Conservation (phyloP, 2,113 vertebrate species). For the Apteryx mantelli region DNA sequence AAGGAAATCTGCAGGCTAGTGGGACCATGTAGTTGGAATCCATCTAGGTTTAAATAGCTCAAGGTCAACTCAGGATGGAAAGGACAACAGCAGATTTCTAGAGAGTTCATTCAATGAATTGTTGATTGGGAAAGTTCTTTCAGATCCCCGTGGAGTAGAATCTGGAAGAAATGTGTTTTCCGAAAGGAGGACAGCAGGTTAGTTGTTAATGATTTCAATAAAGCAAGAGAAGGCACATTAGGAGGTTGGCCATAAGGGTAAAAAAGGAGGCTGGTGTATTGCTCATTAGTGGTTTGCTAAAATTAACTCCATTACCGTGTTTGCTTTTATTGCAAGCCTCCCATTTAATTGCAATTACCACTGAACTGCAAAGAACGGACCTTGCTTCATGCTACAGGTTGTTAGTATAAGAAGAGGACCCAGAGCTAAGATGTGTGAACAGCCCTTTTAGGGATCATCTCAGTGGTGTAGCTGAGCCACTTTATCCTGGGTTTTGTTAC, state of each 20-base stretch:
- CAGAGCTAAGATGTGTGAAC: neutral
- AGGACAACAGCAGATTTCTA: slow-evolving; percentile 46
- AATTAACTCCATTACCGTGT: slow-evolving; percentile 67
- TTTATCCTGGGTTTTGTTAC: neutral
- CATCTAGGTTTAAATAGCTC: slow-evolving; percentile 61
- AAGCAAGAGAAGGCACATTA: slow-evolving; percentile 51
- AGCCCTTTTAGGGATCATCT: neutral
- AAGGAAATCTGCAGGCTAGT: neutral
- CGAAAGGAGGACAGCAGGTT: slow-evolving; percentile 63
- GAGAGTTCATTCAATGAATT: slow-evolving; percentile 42
- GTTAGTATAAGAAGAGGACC: neutral
- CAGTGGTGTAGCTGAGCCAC: neutral
- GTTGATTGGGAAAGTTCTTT: slow-evolving; percentile 68
- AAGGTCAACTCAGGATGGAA: slow-evolving; percentile 53
- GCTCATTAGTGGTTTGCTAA: slow-evolving; percentile 68
- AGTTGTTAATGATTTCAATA: slow-evolving; percentile 67
- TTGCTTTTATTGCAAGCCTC: slow-evolving; percentile 61
- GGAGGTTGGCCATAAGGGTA: slow-evolving; percentile 54
- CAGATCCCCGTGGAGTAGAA: slow-evolving; percentile 35
- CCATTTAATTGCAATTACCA: slow-evolving; percentile 18
- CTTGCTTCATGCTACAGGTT: neutral
- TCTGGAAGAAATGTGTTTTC: slow-evolving; percentile 52
- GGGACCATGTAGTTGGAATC: slow-evolving; percentile 29
- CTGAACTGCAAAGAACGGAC: neutral
- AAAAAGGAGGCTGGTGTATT: slow-evolving; percentile 24